Base-by-base conservation (phyloP, 2,888 invertebrate species). In the Drosophila pseudotakahashii region DNA sequence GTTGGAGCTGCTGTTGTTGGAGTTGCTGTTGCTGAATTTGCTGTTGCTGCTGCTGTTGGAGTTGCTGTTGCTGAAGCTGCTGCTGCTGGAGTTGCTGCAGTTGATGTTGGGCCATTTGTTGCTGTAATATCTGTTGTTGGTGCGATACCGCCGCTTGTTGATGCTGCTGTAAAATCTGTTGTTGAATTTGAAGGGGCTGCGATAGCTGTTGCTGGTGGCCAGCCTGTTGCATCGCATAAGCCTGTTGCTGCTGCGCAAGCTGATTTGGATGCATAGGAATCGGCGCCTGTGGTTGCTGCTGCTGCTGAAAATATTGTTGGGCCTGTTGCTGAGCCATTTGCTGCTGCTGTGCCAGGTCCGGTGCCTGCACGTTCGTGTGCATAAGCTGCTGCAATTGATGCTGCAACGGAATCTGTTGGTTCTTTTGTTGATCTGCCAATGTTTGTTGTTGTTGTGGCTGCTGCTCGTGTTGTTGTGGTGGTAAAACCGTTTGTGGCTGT, bases 351-450 rank as follows among this genome's bases (percentile, higher is more conserved):
- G 68, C 55, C 16, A 74, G 48, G 5, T 81, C 81, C 3, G 62
- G 16, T 16, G 82, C n/a, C 14, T 85, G 85, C 36, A 78, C 66
- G 69, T 69, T 81, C 7, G 54, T 71, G 5, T 81, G 88, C 81
- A 81, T 81, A 1, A 81, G 63, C 14, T 87, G 81, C 37, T 89
- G 89, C 26, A 84, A 39, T 52, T 84, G 89, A 14, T 81, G 86
- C 51, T 92, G 92, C n/a, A 77, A 52, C 2, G 82, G 87, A 45
- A 79, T 71, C 73, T 79, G 79, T 41, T 70, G 74, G 2, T 55
- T 55, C 32, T 75, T 74, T 44, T 88, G 82, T 23, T 76, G 82
- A 9, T 81, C 81, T 7, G 34, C 14, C 37, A 85, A 37, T 55
- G 75, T 72, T n/a, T 63, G 74, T 36, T 81, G 78, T n/a, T 77